A percentile compares a stretch with the other conserved stretches of the same genome.
Evolutionary conservation across 2,797 vertebrate genomes (phyloP).

Genomic region (Helicolenus hilgendorfi): DNA sequence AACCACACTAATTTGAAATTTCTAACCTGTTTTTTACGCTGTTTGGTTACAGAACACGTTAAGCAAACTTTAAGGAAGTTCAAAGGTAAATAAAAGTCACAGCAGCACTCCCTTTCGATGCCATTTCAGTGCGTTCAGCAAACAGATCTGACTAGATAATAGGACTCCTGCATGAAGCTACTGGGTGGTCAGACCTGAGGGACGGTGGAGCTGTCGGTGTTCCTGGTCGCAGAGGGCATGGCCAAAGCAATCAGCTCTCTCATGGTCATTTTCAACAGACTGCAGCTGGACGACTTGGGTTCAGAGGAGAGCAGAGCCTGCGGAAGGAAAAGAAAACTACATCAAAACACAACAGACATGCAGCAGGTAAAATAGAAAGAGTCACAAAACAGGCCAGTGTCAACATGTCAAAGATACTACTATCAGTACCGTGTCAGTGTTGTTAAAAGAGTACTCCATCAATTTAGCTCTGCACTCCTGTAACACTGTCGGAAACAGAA

Average conservation of each 20-base stretch:
- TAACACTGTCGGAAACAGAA: not conserved
- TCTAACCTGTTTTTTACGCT: not conserved
- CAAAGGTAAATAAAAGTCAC: not conserved
- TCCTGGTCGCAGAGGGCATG: constrained; percentile 79
- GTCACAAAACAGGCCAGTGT: not conserved
- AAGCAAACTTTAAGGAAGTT: not conserved
- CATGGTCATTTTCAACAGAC: constrained; percentile 96
- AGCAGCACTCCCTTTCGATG: not conserved
- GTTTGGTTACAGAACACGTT: not conserved
- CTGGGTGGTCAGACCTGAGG: constrained; percentile 90
- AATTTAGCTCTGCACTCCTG: not conserved
- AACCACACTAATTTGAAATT: not conserved
- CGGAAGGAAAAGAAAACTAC: not conserved
- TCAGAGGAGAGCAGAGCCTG: constrained; percentile 97
- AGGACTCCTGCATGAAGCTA: not conserved
- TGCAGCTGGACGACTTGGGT: constrained; percentile 94
- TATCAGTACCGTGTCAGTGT: not conserved
- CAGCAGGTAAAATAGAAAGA: not conserved
- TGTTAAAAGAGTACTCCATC: too few relatives aligned
- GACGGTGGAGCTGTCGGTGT: constrained; percentile 88
- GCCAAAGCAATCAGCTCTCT: constrained; percentile 93
- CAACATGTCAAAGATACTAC: not conserved
- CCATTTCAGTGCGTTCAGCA: not conserved
- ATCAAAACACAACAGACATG: not conserved
- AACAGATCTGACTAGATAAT: not conserved